Evolutionary conservation across 2,888 invertebrate genomes (phyloP).

Genomic region (Polymixis flavicincta): DNA sequence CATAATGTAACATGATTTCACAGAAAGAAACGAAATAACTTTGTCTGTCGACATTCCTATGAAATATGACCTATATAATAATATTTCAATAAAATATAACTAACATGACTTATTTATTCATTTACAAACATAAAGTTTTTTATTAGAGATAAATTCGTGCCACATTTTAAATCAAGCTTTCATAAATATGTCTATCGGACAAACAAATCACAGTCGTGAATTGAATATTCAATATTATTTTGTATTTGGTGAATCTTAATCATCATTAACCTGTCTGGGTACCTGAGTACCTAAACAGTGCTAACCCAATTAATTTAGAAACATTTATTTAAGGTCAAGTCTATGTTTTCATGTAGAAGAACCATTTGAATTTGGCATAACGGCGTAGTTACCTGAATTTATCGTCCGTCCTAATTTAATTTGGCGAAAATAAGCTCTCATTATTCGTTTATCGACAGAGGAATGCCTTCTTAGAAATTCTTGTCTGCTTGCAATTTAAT

Average conservation of each 20-base stretch:
- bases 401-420: slow-evolving; percentile 64
- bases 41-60: neutral
- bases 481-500: slow-evolving; percentile 65
- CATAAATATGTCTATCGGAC: slow-evolving; percentile 3
- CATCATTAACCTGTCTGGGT: slow-evolving; percentile 25
- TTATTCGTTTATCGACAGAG: slow-evolving; percentile 66
- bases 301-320: slow-evolving; percentile 35
- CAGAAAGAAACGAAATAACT: neutral
- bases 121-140: neutral
- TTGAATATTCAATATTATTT: neutral
- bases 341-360: slow-evolving; percentile 53
- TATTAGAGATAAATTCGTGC: neutral
- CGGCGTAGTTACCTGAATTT: slow-evolving; percentile 60
- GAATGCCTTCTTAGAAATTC: slow-evolving; percentile 64
- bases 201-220: slow-evolving; percentile 19
- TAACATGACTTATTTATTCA: slow-evolving; percentile 11
- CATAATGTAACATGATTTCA: no score
- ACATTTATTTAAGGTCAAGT: slow-evolving; percentile 43
- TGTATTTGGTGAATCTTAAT: slow-evolving; percentile 24
- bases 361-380: slow-evolving; percentile 63
- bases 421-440: slow-evolving; percentile 66
- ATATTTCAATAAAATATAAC: no score
- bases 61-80: neutral
- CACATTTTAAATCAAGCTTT: slow-evolving; percentile 9
- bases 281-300: slow-evolving; percentile 4